A percentile compares a stretch with the other conserved stretches of the same genome.
Conservation (phyloP, 2,888 invertebrate genomes). For the Watsonalla cultraria region DNA sequence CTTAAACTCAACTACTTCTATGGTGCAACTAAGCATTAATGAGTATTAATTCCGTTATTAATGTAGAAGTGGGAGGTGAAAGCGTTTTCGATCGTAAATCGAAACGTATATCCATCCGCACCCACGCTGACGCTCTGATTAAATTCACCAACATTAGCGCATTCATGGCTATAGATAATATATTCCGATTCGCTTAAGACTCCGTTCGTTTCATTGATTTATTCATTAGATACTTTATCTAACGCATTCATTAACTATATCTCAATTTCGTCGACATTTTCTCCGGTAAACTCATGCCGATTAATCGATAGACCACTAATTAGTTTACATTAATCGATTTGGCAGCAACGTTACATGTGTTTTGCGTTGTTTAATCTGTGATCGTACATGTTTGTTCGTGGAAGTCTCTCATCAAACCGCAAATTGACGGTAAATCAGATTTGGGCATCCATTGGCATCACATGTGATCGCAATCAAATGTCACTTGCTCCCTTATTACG, state of each 20-base stretch:
- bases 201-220: slow-evolving; percentile 41
- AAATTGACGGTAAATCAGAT: slow-evolving; percentile 40
- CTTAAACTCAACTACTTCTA: too few species aligned
- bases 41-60: slow-evolving; percentile 26
- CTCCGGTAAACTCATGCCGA: slow-evolving; percentile 10
- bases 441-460: slow-evolving; percentile 28
- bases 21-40: slow-evolving; percentile 35
- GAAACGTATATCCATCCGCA: slow-evolving; percentile 44
- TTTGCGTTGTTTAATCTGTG: slow-evolving; percentile 8
- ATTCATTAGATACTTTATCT: slow-evolving; percentile 20
- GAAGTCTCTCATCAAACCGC: slow-evolving; percentile 23
- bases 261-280: background rate
- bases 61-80: slow-evolving; percentile 41
- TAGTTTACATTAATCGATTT: slow-evolving; percentile 6
- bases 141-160: slow-evolving; percentile 59
- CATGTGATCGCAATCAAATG: slow-evolving; percentile 40
- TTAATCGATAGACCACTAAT: slow-evolving; percentile 16
- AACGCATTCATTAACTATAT: slow-evolving; percentile 5
- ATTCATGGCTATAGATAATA: slow-evolving; percentile 54
- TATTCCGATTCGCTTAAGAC: slow-evolving; percentile 42
- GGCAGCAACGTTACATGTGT: background rate
- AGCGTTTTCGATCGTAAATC: slow-evolving; percentile 60
- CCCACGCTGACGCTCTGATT: slow-evolving; percentile 45
- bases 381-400: slow-evolving; percentile 22
- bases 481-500: slow-evolving; percentile 14